Evolutionary conservation across 2,113 vertebrate species (phyloP), one percentile per base, ranked within the genome.

Genomic region (Clarias batrachus): DNA sequence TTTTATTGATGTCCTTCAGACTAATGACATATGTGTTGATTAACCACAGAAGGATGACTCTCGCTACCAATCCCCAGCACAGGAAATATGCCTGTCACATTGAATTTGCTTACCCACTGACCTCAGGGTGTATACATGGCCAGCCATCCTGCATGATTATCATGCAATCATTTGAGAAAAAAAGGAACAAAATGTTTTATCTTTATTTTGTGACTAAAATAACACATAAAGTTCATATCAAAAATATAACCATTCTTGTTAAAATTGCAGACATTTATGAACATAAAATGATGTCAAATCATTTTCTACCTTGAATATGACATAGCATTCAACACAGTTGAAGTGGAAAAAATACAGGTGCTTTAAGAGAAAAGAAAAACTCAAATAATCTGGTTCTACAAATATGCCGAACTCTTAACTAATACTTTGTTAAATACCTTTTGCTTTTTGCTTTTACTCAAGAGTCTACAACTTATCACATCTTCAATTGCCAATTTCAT

Each of bases 31-130:
- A 7, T 37, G 37, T 76, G 4, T 27, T 56, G 74, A 77, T 56
- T 27, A 41, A 52, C 25, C 27, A 77, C 48, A 77, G 52, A 76
- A 10, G n/a, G 74, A 27, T 56, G 3, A 56, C 8, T 79, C 17
- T 59, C 3, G 4, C 16, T 59, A 11, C 10, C n/a, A 79, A 48
- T 85, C 48, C 54, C 54, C 59, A 63, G 37, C 85, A 71, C 71
- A 73, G 82, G 71, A 85, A 85, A 87, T 48, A 79, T 41, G 60
- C 78, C 81, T 63, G 37, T 21, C 37, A 27, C 33, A 30, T 73
- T 54, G 12, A 56, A 60, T 82, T 52, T 82, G 37, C 79, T 82
- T 86, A 63, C 17, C 33, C 48, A 48, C 77, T 62, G 23, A 81
- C 54, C 65, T 68, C 56, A 82, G 13, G 3, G 52, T 81, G 52